Percentiles rank a stretch among this genome's conserved stretches.
phyloP scores from a whole-genome alignment of 2,888 invertebrate genomes.

The Drosophila hamatofila region DNA sequence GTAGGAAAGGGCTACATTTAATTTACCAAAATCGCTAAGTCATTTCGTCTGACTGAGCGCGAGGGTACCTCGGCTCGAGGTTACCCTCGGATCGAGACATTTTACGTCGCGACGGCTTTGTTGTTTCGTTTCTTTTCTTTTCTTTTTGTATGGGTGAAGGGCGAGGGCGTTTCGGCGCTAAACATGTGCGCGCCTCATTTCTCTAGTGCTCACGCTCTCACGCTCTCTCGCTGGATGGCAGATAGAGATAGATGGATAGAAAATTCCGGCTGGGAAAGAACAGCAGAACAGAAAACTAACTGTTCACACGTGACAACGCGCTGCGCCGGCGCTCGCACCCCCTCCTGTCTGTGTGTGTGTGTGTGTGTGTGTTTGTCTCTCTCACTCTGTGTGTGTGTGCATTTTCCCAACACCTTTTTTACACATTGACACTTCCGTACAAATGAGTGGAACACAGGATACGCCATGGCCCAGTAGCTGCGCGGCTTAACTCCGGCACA shows the following conservation, averaged over 20 bases:
- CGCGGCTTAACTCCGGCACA: conserved; percentile 9
- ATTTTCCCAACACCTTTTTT: conserved; percentile 75
- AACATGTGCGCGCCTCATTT: conserved; percentile 77
- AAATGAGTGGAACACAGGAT: conserved; percentile 46
- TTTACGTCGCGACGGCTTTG: neutral
- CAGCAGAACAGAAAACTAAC: conserved; percentile 47
- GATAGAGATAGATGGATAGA: neutral
- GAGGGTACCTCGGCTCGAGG: neutral
- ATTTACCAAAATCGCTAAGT: conserved; percentile 59
- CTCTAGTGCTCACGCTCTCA: conserved; percentile 30
- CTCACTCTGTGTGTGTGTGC: conserved; percentile 38
- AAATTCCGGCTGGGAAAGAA: conserved; percentile 40
- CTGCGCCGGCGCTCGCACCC: conserved; percentile 53
- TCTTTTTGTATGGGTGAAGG: conserved; percentile 6
- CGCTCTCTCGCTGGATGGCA: conserved; percentile 12
- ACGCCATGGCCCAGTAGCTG: conserved; percentile 21
- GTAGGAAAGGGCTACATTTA: conserved; percentile 40
- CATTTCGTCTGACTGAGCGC: conserved; percentile 43
- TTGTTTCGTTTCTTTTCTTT: neutral
- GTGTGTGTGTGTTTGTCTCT: neutral
- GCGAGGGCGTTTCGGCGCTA: conserved; percentile 74
- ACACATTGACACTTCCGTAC: conserved; percentile 76
- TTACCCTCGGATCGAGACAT: conserved; percentile 10
- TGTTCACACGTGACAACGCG: conserved; percentile 71
- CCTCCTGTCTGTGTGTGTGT: conserved; percentile 30